Evolutionary conservation across 2,888 invertebrate species (phyloP).

Genomic region (Hemaris fuciformis): DNA sequence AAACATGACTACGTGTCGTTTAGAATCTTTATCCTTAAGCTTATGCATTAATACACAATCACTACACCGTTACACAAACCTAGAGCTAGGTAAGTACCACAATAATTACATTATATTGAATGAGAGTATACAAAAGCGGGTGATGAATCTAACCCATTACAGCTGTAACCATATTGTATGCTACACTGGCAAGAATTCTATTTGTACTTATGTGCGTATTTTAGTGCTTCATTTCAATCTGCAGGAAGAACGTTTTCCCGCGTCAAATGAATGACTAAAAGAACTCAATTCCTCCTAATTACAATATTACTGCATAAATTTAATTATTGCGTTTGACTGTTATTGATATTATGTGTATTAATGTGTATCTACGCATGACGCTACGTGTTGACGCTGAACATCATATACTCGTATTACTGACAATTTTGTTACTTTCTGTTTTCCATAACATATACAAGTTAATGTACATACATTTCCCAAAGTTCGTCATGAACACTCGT

Average conservation of each 20-base stretch:
- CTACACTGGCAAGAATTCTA: conserved; percentile 59
- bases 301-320: conserved; percentile 1
- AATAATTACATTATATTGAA: neutral
- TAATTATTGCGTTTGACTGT: neutral
- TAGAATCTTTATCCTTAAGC: neutral
- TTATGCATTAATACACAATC: neutral
- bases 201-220: conserved; percentile 57
- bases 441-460: neutral
- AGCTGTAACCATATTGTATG: neutral
- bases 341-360: neutral
- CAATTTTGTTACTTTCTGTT: neutral
- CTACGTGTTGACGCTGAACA: neutral
- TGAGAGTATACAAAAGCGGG: neutral
- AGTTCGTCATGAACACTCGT: neutral
- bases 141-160: neutral
- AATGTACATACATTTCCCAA: neutral
- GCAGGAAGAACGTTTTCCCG: conserved; percentile 4
- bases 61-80: neutral
- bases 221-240: conserved; percentile 28
- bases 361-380: neutral
- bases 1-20: neutral
- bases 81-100: neutral
- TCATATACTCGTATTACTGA: neutral
- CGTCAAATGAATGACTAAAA: conserved; percentile 5
- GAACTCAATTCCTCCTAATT: conserved; percentile 33